These are phyloP conservation scores for Ormyrus thymus DNA, from an alignment of 2,888 invertebrate genomes.

Conservation along the genomic window DNA sequence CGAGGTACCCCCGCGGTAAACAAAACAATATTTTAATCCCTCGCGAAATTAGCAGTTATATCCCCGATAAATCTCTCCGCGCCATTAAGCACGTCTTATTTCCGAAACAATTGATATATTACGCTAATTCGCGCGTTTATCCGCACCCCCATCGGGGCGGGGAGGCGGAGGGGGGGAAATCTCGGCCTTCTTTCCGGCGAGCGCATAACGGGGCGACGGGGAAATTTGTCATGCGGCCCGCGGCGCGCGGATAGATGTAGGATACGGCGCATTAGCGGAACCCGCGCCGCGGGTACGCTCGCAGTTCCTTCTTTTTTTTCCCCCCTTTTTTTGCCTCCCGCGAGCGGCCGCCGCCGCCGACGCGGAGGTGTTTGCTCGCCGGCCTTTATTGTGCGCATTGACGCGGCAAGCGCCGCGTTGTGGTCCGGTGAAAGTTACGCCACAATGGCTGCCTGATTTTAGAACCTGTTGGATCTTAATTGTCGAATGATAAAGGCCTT, in stretches of 20 bases:
- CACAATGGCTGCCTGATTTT: no score
- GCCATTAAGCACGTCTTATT: no score
- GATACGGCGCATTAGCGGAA: slow-evolving; percentile 34
- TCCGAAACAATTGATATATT: neutral
- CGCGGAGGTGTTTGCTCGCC: neutral
- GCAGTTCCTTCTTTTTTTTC: neutral
- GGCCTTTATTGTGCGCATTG: neutral
- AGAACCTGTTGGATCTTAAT: no score
- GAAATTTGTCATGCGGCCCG: slow-evolving; percentile 38
- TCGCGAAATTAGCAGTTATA: no score
- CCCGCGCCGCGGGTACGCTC: slow-evolving; percentile 21
- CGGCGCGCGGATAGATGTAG: slow-evolving; percentile 31
- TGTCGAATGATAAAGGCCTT: no score
- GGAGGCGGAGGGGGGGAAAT: neutral
- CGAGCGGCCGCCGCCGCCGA: neutral
- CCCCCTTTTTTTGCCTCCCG: neutral
- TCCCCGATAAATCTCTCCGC: no score
- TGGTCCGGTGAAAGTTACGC: neutral
- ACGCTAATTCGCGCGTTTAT: neutral
- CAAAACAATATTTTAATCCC: no score
- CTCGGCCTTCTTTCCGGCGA: neutral
- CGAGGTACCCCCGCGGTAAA: no score
- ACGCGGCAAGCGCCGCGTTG: neutral
- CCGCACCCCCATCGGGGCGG: neutral
- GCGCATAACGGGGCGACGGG: slow-evolving; percentile 33